These are phyloP conservation scores for Eutolmus rufibarbis DNA, from an alignment of 2,888 invertebrate genomes.

Conservation along the genomic window DNA sequence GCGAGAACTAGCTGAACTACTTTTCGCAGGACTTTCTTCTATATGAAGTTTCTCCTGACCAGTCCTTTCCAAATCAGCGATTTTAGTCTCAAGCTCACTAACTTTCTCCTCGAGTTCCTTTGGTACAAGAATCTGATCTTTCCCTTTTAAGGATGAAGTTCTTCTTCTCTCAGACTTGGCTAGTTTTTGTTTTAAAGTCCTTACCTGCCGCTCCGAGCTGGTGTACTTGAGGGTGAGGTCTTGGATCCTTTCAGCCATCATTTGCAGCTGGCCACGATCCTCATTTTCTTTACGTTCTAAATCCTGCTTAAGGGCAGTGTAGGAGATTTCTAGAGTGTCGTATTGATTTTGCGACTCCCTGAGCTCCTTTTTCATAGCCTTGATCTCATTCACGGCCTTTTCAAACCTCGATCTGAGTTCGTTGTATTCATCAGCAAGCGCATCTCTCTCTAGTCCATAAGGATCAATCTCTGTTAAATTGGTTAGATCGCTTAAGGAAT, in stretches of 20 bases:
- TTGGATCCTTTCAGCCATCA: constrained; percentile 84
- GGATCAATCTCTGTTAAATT: constrained; percentile 81
- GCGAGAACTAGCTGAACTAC: constrained; percentile 63
- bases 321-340: constrained; percentile 81
- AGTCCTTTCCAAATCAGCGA: constrained; percentile 69
- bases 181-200: constrained; percentile 80
- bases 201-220: constrained; percentile 81
- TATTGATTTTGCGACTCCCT: constrained; percentile 81
- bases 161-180: constrained; percentile 81
- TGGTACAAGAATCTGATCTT: constrained; percentile 79
- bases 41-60: neutral
- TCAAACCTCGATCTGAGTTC: constrained; percentile 80
- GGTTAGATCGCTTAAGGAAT: constrained; percentile 81
- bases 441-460: constrained; percentile 76
- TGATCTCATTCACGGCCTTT: constrained; percentile 83
- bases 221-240: constrained; percentile 83
- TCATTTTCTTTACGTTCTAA: constrained; percentile 71
- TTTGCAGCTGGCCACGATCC: constrained; percentile 74
- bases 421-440: constrained; percentile 80
- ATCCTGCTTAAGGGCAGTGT: constrained; percentile 77
- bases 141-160: constrained; percentile 82
- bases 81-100: constrained; percentile 80
- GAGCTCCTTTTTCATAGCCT: constrained; percentile 81
- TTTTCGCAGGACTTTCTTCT: constrained; percentile 48
- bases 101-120: constrained; percentile 87